Percentiles rank a stretch among this genome's conserved stretches.
These are phyloP conservation scores for Labia minor DNA, from an alignment of 2,888 invertebrate genomes.

Conservation along the genomic window DNA sequence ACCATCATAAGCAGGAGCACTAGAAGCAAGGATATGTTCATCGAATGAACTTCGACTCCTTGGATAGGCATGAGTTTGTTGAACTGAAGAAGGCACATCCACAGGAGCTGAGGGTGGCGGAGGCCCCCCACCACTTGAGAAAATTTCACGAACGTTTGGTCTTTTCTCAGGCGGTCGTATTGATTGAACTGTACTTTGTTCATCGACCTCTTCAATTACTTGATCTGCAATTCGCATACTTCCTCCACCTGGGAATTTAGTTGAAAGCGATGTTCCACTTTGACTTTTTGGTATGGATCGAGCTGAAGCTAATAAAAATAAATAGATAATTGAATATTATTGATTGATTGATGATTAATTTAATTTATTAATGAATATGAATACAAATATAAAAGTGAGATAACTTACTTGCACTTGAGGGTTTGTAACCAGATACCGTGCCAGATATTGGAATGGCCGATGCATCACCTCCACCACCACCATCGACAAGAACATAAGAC, in stretches of 20 bases:
- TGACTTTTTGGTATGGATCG: slow-evolving; percentile 18
- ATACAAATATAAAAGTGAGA: too few relatives aligned
- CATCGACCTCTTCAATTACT: slow-evolving; percentile 60
- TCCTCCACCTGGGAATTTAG: slow-evolving; percentile 32
- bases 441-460: not conserved
- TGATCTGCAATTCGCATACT: slow-evolving; percentile 59
- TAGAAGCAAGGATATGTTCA: not conserved
- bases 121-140: slow-evolving; percentile 40
- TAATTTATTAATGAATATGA: too few relatives aligned
- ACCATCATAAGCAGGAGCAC: not conserved
- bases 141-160: slow-evolving; percentile 28
- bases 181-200: slow-evolving; percentile 70
- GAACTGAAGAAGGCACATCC: slow-evolving; percentile 43
- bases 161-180: slow-evolving; percentile 38
- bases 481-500: slow-evolving; percentile 21
- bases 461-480: not conserved
- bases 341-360: not conserved
- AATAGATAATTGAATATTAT: not conserved
- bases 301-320: not conserved
- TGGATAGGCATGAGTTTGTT: slow-evolving; percentile 25
- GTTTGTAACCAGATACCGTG: not conserved
- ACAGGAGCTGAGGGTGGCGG: slow-evolving; percentile 51
- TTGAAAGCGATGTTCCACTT: slow-evolving; percentile 27
- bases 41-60: not conserved
- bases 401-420: not conserved